Evolutionary conservation across 2,797 vertebrate species (phyloP).

Genomic region (Sciaenops ocellatus): DNA sequence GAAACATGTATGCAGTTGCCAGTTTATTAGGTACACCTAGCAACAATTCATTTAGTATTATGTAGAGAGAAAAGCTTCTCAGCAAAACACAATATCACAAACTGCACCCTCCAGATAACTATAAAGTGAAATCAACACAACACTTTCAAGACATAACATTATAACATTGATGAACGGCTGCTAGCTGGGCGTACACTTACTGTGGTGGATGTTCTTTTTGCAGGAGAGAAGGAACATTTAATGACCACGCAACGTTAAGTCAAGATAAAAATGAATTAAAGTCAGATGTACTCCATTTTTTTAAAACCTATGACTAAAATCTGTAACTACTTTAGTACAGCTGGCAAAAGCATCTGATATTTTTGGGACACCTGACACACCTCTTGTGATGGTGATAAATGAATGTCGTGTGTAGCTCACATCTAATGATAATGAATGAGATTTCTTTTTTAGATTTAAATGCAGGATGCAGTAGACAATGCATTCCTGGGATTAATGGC

Average conservation of each 20-base stretch:
- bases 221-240: too few relatives aligned
- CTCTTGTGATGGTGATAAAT: constrained; percentile 14
- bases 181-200: too few relatives aligned
- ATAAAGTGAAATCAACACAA: too few relatives aligned
- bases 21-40: too few relatives aligned
- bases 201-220: too few relatives aligned
- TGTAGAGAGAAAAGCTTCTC: background rate
- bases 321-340: background rate
- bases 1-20: too few relatives aligned
- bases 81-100: background rate
- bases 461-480: constrained; percentile 66
- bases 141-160: too few relatives aligned
- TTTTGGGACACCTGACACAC: constrained; percentile 18
- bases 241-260: too few relatives aligned
- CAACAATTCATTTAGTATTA: too few relatives aligned
- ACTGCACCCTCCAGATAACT: too few relatives aligned
- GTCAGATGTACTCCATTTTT: background rate
- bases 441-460: background rate
- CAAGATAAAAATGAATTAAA: background rate
- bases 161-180: too few relatives aligned
- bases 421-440: constrained; percentile 18
- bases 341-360: constrained; percentile 25
- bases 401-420: constrained; percentile 23
- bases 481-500: constrained; percentile 41
- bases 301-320: background rate